Evolutionary conservation across 2,888 invertebrate species (phyloP), one percentile per base, ranked within the genome.

Genomic region (Clostera curtula): DNA sequence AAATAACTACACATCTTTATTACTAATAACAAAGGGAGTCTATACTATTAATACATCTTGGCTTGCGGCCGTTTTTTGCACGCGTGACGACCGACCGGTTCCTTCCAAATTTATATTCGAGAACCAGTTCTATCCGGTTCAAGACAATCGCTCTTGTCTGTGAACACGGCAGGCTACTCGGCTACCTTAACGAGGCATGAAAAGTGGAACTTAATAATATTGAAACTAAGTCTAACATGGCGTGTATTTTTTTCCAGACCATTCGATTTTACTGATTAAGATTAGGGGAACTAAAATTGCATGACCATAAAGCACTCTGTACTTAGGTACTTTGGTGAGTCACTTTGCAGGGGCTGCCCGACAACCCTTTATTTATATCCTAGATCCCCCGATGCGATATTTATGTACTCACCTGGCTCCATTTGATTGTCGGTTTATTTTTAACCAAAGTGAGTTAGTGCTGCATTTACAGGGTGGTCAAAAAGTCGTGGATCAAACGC

Each of bases 61-160:
- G 33, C 37, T 33, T 18, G 32, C 35, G 21, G 26, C 13, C 10
- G 12, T 24, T 37, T 40, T 40, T 35, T 30, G 30, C 25, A 19
- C 18, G 15, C 26, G 25, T 13, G 26, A 15, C 31, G 24, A 48
- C 46, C 35, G 37, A 45, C 46, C 35, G 37, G 48, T 48, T 39
- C 18, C 26, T 17, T 33, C 40, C 28, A 30, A 43, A 43, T 36
- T 36, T 41, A 36, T 25, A 31, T 41, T 36, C 10, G 25, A 36
- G n/a, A 50, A 53, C 52, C 43, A 35, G 51, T 52, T 49, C 26
- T 35, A 44, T 49, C 40, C 54, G 29, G 46, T 49, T 43, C 33
- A 28, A 21, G 22, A 40, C 41, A 46, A 36, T 43, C 34, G 31
- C 24, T 41, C 29, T 41, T 44, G 42, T 31, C 35, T 30, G 35